phyloP scores from a whole-genome alignment of 2,113 vertebrate species.

The Aptenodytes forsteri region DNA sequence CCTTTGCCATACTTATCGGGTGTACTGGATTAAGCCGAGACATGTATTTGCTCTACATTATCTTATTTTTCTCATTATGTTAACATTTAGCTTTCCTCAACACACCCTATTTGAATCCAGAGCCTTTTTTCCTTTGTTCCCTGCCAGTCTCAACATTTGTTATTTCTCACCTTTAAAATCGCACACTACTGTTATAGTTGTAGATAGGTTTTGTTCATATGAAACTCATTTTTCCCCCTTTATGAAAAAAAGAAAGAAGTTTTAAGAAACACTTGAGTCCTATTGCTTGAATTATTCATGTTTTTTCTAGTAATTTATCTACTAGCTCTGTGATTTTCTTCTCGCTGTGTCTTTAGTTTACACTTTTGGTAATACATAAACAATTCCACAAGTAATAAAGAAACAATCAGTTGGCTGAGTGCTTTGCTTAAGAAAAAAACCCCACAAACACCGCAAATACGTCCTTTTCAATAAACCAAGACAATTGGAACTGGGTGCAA shows the following conservation, averaged over 20 bases:
- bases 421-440: neutral
- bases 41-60: neutral
- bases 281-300: constrained; percentile 40
- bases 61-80: neutral
- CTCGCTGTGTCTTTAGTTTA: neutral
- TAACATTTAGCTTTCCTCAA: neutral
- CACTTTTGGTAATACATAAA: neutral
- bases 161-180: neutral
- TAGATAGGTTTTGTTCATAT: neutral
- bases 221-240: neutral
- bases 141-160: neutral
- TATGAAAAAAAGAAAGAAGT: neutral
- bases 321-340: neutral
- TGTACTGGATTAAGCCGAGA: neutral
- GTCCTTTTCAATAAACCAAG: neutral
- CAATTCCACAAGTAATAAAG: constrained; percentile 24
- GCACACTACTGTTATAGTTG: neutral
- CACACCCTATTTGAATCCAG: neutral
- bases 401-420: neutral
- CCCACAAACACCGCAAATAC: neutral
- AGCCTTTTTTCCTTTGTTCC: neutral
- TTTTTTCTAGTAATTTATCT: neutral
- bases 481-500: neutral
- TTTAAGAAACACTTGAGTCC: neutral
- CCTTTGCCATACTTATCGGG: neutral